A percentile compares a stretch with the other conserved stretches of the same genome.
Conservation (phyloP, 1,140 invertebrate genomes). For the Orussus abietinus region DNA sequence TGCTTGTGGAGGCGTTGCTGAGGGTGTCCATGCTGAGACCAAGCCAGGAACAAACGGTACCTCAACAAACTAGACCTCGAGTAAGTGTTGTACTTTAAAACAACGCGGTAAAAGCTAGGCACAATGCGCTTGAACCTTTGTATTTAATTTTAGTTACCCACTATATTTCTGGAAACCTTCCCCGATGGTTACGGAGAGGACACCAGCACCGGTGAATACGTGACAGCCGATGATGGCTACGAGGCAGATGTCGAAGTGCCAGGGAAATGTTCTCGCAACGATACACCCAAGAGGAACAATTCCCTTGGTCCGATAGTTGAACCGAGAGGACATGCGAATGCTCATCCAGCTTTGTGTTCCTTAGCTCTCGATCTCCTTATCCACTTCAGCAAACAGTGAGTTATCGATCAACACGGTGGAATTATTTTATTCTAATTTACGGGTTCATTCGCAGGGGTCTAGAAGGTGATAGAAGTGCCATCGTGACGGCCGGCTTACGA, state of each 20-base stretch:
- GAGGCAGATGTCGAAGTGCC: slow-evolving; percentile 55
- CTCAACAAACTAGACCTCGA: slow-evolving; percentile 38
- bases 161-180: slow-evolving; percentile 46
- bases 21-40: slow-evolving; percentile 44
- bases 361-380: slow-evolving; percentile 60
- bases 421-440: slow-evolving; percentile 1
- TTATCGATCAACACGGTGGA: too few relatives aligned
- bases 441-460: slow-evolving; percentile 31
- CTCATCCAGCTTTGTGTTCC: slow-evolving; percentile 59
- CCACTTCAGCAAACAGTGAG: slow-evolving; percentile 58
- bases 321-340: slow-evolving; percentile 39
- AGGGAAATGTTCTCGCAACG: slow-evolving; percentile 26
- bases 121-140: background rate
- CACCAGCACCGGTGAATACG: slow-evolving; percentile 51
- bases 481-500: slow-evolving; percentile 40
- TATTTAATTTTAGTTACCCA: slow-evolving; percentile 33
- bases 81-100: slow-evolving; percentile 26
- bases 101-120: slow-evolving; percentile 1
- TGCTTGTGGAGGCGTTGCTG: slow-evolving; percentile 41
- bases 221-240: slow-evolving; percentile 63
- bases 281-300: slow-evolving; percentile 27
- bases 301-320: slow-evolving; percentile 29
- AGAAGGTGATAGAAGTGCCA: slow-evolving; percentile 34
- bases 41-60: slow-evolving; percentile 39
- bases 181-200: slow-evolving; percentile 53